These are phyloP conservation scores for Neomorphus geoffroyi DNA, from an alignment of 2,797 vertebrate genomes.

Conservation along the genomic window DNA sequence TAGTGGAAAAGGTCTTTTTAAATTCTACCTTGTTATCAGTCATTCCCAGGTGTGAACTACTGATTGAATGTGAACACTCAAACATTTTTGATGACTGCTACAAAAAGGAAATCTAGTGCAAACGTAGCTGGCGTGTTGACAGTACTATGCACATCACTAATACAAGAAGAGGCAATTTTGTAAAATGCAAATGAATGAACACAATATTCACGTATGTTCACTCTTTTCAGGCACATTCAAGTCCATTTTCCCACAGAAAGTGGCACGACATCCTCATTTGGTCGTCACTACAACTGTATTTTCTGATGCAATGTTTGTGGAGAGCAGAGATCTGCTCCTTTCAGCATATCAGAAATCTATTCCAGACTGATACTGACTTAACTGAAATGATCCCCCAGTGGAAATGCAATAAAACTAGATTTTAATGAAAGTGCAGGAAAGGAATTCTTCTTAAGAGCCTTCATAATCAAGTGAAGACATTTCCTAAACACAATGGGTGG, in stretches of 20 bases:
- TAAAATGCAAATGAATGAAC: background rate
- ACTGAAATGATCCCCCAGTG: background rate
- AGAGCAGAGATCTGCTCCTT: background rate
- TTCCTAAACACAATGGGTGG: slow-evolving; percentile 52
- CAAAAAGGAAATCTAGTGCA: background rate
- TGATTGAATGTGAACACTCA: background rate
- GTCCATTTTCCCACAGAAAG: background rate
- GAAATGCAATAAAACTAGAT: background rate
- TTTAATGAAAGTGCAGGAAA: slow-evolving; percentile 51
- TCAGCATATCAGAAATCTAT: background rate
- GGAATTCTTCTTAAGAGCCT: background rate
- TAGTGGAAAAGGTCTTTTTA: background rate
- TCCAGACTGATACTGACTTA: background rate
- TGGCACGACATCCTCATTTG: background rate
- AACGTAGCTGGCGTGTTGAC: background rate
- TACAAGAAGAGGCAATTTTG: background rate
- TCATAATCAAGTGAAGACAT: slow-evolving; percentile 27
- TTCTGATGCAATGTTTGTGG: background rate
- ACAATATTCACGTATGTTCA: background rate
- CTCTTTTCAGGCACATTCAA: background rate
- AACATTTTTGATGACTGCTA: background rate
- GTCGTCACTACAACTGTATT: background rate
- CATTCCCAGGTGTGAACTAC: background rate
- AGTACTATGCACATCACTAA: background rate
- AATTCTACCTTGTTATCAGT: background rate